phyloP scores from a whole-genome alignment of 2,113 vertebrate genomes.

The Cnemophilus loriae region DNA sequence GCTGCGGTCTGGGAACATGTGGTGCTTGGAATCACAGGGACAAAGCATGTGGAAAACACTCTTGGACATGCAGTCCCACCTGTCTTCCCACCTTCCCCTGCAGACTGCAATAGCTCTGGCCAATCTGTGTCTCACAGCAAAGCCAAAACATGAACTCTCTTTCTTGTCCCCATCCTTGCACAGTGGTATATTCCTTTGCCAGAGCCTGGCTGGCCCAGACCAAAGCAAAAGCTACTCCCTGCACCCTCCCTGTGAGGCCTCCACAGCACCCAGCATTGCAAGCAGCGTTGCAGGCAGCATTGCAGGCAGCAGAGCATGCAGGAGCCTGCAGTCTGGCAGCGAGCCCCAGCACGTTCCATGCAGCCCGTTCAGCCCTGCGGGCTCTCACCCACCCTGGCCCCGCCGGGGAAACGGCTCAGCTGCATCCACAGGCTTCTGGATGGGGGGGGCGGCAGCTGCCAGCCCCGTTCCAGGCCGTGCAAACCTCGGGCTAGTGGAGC shows the following conservation, averaged over 20 bases:
- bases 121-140: background rate
- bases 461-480: background rate
- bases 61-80: background rate
- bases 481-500: background rate
- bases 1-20: background rate
- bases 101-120: background rate
- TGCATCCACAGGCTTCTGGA: background rate
- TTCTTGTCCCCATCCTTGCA: background rate
- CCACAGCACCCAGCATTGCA: background rate
- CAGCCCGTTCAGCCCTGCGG: background rate
- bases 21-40: background rate
- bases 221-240: background rate
- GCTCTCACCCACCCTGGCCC: background rate
- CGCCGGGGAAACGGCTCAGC: background rate
- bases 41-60: background rate
- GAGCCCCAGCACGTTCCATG: background rate
- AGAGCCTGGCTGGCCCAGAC: background rate
- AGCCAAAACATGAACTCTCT: background rate
- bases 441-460: background rate
- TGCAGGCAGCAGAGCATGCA: background rate
- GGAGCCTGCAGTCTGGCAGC: background rate
- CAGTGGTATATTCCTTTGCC: fast-evolving
- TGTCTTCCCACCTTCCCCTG: background rate
- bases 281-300: background rate
- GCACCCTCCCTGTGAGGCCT: background rate